Evolutionary conservation across 2,888 invertebrate species (phyloP).

Genomic region (Sialis fuliginosa): DNA sequence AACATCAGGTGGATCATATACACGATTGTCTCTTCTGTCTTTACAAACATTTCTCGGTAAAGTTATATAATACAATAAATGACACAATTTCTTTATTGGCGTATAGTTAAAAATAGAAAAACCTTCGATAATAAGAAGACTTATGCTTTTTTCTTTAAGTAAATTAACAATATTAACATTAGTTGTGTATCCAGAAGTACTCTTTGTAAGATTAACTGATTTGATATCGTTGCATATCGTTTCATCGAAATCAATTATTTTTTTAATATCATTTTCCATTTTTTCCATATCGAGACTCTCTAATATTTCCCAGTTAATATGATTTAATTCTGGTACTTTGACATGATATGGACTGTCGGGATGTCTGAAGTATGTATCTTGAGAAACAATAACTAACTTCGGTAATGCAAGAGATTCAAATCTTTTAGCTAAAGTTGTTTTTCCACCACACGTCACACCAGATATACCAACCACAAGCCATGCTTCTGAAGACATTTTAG

Average conservation of each 20-base stretch:
- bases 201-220: not conserved
- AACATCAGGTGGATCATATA: conserved; percentile 76
- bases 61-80: conserved; percentile 56
- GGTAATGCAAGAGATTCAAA: conserved; percentile 27
- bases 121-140: conserved; percentile 55
- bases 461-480: conserved; percentile 52
- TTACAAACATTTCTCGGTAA: conserved; percentile 49
- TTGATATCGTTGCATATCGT: conserved; percentile 4
- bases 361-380: conserved; percentile 60
- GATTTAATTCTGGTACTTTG: conserved; percentile 42
- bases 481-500: not conserved
- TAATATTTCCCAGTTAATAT: conserved; percentile 60
- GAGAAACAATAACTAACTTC: conserved; percentile 36
- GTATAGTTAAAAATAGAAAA: conserved; percentile 55
- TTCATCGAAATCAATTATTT: conserved; percentile 19
- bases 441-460: conserved; percentile 72
- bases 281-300: conserved; percentile 52
- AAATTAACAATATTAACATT: not conserved
- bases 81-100: conserved; percentile 45
- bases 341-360: conserved; percentile 46
- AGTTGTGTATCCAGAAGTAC: not conserved
- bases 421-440: conserved; percentile 49
- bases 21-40: conserved; percentile 36
- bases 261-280: conserved; percentile 42
- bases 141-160: conserved; percentile 18